phyloP scores from a whole-genome alignment of 2,888 invertebrate species.

The Chymomyza fuscimana region DNA sequence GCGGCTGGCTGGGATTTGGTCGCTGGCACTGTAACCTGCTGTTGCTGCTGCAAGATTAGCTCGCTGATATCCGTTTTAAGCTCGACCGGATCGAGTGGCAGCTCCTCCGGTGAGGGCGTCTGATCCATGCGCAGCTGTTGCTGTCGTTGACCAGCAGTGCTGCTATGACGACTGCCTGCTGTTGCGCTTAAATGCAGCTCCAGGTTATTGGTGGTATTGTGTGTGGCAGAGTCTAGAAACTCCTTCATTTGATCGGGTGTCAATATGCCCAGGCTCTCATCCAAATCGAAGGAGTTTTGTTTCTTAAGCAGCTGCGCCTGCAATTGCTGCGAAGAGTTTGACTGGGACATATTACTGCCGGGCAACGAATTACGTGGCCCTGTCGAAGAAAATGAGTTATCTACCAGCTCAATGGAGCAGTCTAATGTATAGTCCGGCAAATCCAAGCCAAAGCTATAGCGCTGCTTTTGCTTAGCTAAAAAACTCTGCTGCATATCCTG shows the following conservation, averaged over 20 bases:
- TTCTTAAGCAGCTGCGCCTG: constrained; percentile 80
- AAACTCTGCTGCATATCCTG: constrained; percentile 52
- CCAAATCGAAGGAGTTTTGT: constrained; percentile 89
- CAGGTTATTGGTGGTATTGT: constrained; percentile 78
- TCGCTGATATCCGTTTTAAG: constrained; percentile 82
- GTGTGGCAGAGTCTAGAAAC: constrained; percentile 83
- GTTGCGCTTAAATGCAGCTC: constrained; percentile 80
- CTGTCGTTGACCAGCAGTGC: constrained; percentile 6
- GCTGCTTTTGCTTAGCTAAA: constrained; percentile 46
- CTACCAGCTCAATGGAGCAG: constrained; percentile 79
- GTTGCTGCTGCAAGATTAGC: constrained; percentile 64
- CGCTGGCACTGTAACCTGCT: neutral
- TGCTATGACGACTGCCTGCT: neutral
- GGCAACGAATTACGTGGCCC: constrained; percentile 50
- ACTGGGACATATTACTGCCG: constrained; percentile 31
- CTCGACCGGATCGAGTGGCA: constrained; percentile 88
- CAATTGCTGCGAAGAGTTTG: constrained; percentile 42
- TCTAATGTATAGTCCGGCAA: constrained; percentile 78
- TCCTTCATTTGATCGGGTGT: constrained; percentile 94
- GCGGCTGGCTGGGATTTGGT: neutral
- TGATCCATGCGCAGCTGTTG: constrained; percentile 84
- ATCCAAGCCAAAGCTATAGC: constrained; percentile 79
- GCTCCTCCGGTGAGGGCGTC: constrained; percentile 91
- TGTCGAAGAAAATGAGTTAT: constrained; percentile 76
- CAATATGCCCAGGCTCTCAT: constrained; percentile 91